Conservation (phyloP, 2,113 vertebrate genomes). For the Prunella fulvescens region DNA sequence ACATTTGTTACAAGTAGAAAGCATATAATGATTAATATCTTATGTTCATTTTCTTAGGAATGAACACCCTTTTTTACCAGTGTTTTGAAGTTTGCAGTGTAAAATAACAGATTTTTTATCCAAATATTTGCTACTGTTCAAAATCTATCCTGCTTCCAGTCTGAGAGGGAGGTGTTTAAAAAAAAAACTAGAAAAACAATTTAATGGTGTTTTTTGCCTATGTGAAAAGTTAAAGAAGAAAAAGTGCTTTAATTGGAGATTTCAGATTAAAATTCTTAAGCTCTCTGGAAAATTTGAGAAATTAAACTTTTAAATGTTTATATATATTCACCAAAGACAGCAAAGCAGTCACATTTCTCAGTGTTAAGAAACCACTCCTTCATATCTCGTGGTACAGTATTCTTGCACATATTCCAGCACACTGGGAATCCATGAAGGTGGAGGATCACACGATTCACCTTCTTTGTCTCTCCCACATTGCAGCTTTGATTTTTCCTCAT, state of each 20-base stretch:
- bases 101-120: background rate
- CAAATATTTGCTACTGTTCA: background rate
- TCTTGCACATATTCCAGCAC: background rate
- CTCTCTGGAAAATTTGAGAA: background rate
- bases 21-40: background rate
- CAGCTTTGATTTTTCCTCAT: background rate
- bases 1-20: background rate
- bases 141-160: background rate
- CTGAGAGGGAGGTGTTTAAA: background rate
- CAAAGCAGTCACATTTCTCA: background rate
- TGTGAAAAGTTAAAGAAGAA: background rate
- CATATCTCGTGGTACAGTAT: background rate
- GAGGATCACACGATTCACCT: background rate
- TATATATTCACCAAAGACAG: background rate
- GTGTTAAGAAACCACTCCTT: background rate
- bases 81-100: background rate
- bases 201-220: background rate
- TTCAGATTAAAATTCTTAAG: background rate
- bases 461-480: background rate
- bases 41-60: background rate
- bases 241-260: background rate
- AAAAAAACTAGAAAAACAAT: background rate
- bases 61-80: background rate
- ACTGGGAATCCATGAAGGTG: background rate
- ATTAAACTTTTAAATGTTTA: background rate